Conservation (phyloP, 2,888 invertebrate genomes). For the Eueremaeus valkanovi region DNA sequence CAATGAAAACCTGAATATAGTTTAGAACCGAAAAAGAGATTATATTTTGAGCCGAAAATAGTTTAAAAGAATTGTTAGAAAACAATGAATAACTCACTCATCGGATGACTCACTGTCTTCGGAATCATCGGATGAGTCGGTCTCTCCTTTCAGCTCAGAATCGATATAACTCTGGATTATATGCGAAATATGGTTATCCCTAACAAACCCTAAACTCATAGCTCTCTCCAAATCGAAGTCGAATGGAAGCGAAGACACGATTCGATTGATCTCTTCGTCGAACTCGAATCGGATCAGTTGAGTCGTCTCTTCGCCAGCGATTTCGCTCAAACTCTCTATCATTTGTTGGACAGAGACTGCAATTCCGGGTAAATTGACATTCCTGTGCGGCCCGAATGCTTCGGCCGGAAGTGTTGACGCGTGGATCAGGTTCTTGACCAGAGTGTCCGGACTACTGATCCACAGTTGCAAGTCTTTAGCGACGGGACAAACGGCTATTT, state of each 20-base stretch:
- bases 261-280: background rate
- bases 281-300: background rate
- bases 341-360: background rate
- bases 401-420: background rate
- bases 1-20: background rate
- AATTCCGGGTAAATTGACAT: slow-evolving; percentile 22
- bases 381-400: background rate
- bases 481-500: background rate
- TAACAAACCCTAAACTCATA: background rate
- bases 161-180: slow-evolving; percentile 1
- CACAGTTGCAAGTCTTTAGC: background rate
- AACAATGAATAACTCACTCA: background rate
- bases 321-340: background rate
- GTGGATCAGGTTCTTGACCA: slow-evolving; percentile 2
- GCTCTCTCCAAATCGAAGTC: background rate
- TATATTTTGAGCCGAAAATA: too few relatives aligned
- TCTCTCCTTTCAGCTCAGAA: background rate
- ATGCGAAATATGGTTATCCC: background rate
- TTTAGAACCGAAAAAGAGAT: too few relatives aligned
- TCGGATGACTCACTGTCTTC: background rate
- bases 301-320: background rate
- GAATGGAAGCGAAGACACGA: background rate
- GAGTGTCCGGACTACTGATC: background rate
- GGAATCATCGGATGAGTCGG: background rate
- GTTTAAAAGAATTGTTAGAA: too few relatives aligned